Evolutionary conservation across 1,140 invertebrate genomes (phyloP), one percentile per base, ranked within the genome.

Genomic region (Campoletis sonorensis): DNA sequence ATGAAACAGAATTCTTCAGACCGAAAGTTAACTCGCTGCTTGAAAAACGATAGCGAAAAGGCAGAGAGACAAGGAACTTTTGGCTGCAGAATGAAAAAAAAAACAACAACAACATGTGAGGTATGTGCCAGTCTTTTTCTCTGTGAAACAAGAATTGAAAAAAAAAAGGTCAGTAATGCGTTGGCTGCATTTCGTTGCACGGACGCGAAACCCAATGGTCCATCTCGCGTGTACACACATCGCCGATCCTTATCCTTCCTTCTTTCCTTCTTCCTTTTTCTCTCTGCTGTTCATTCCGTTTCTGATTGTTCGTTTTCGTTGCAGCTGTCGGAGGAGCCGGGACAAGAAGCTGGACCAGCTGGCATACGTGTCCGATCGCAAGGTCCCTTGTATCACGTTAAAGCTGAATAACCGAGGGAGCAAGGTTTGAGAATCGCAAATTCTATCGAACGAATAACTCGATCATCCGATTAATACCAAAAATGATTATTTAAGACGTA

Each of bases 331-430:
- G 89, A 92, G 89, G 93, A 89, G 92, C 93, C n/a, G 58, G 26
- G 71, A 82, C 86, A 92, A 93, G 86, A 94, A 94, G 88, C 79
- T 94, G 81, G 93, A 93, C 86, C 93, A 94, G 85, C 89, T 93
- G 80, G 86, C 94, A 58, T 91, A 92, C 77, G 85, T 93, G 61
- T 45, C 70, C 26, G 61, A 58, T 64, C 18, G 54, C 54, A 77
- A 77, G 23, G 54, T 30, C 61, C 27, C 23, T 26, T 64, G 23
- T 26, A 30, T 1, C 26, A 26, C 61, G 61, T 64, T 13, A n/a
- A 2, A 64, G 23, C 23, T 15, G 23, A 64, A 64, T n/a, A n/a
- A 64, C 23, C 21, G 61, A 64, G 23, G 23, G 15, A 10, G 8
- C 58, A 33, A 2, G 30, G 21, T 64, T 64, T 16, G 61, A 26